A percentile compares a stretch with the other conserved stretches of the same genome.
These are phyloP conservation scores for Drosophila santomea DNA, from an alignment of 1,140 invertebrate genomes.

Conservation along the genomic window DNA sequence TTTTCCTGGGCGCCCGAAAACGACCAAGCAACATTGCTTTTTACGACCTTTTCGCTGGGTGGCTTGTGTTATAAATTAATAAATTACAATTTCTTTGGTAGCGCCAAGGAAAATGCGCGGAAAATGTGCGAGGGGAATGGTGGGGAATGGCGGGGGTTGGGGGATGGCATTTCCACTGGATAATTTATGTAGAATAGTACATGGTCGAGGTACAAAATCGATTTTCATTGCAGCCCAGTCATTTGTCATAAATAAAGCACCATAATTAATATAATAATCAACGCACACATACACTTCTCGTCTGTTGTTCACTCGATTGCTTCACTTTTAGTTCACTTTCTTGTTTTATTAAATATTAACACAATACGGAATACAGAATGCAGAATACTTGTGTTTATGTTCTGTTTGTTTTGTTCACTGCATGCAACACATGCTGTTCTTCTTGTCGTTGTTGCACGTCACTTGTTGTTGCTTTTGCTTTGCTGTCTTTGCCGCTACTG, in stretches of 20 bases:
- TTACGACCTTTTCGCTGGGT: conserved; percentile 53
- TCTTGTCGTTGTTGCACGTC: conserved; percentile 26
- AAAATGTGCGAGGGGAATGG: conserved; percentile 18
- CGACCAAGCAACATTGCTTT: conserved; percentile 53
- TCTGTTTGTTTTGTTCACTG: conserved; percentile 40
- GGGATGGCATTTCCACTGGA: conserved; percentile 23
- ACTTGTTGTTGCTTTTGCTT: conserved; percentile 42
- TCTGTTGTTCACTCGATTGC: conserved; percentile 18
- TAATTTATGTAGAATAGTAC: conserved; percentile 39
- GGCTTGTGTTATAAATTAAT: conserved; percentile 76
- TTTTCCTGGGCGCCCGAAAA: conserved; percentile 62
- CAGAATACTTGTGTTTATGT: conserved; percentile 11
- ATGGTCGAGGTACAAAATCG: conserved; percentile 45
- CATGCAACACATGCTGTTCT: conserved; percentile 66
- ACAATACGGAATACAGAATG: conserved; percentile 8
- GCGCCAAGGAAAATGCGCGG: conserved; percentile 46
- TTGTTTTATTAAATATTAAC: conserved; percentile 12
- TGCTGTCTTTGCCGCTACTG: conserved; percentile 18
- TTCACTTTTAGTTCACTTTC: conserved; percentile 11
- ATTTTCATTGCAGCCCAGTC: conserved; percentile 64
- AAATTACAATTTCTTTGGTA: conserved; percentile 75
- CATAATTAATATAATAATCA: conserved; percentile 71
- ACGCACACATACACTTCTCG: conserved; percentile 34
- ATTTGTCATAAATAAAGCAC: conserved; percentile 61
- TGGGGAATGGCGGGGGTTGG: not conserved